A percentile compares a stretch with the other conserved stretches of the same genome.
phyloP scores from a whole-genome alignment of 2,888 invertebrate species.

The Noctua comes region DNA sequence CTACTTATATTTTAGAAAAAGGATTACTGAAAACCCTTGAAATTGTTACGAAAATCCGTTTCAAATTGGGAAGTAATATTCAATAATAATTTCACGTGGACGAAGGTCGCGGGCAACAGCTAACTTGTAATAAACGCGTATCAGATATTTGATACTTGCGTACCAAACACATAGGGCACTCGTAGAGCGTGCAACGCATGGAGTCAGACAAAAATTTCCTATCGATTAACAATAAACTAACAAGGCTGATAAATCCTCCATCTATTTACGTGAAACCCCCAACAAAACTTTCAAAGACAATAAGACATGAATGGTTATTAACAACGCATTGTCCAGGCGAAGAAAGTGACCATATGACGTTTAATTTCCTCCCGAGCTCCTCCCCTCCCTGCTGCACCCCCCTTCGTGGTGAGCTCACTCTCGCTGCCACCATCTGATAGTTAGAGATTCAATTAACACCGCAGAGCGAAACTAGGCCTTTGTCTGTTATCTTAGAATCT shows the following conservation, averaged over 20 bases:
- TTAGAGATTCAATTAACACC: conserved; percentile 82
- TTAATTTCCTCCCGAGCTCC: conserved; percentile 85
- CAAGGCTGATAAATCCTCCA: not conserved
- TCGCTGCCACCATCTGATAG: conserved; percentile 79
- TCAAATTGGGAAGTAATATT: no score
- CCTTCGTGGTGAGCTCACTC: conserved; percentile 67
- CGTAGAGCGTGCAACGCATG: no score
- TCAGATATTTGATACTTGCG: not conserved
- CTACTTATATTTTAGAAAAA: no score
- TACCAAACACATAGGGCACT: not conserved
- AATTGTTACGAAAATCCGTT: no score
- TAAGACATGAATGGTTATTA: conserved; percentile 67
- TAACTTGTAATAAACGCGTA: not conserved
- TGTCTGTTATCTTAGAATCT: conserved; percentile 65
- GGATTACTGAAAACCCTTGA: no score
- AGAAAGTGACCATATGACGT: conserved; percentile 87
- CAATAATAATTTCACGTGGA: no score
- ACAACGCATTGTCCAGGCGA: conserved; percentile 79
- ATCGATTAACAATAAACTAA: no score
- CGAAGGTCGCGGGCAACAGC: no score
- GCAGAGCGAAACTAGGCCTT: conserved; percentile 69
- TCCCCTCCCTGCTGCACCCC: not conserved
- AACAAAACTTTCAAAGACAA: conserved; percentile 51
- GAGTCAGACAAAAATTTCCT: no score
- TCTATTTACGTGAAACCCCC: conserved; percentile 7